A percentile compares a stretch with the other conserved stretches of the same genome.
Conservation (phyloP, 2,797 vertebrate genomes). For the Pseudotriccus pelzelni region DNA sequence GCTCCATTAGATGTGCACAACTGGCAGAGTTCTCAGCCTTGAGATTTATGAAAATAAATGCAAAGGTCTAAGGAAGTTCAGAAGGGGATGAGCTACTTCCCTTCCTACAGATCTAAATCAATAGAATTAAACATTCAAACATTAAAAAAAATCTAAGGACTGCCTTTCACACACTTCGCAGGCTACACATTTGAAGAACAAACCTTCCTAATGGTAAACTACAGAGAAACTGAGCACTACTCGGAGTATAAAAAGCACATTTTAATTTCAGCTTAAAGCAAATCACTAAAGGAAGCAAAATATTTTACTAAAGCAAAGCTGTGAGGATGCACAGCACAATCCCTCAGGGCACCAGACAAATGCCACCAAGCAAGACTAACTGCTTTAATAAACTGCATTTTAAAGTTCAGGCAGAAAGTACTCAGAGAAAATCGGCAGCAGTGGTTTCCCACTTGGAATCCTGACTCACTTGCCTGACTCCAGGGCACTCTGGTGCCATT, state of each 20-base stretch:
- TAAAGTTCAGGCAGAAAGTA: neutral
- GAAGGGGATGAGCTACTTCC: neutral
- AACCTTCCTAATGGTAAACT: neutral
- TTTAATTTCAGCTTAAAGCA: neutral
- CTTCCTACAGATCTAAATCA: neutral
- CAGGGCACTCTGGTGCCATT: neutral
- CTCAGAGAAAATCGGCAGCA: neutral
- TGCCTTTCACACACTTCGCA: neutral
- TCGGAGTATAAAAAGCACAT: neutral
- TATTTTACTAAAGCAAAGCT: neutral
- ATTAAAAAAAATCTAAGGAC: neutral
- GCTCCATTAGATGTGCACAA: neutral
- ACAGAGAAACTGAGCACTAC: neutral
- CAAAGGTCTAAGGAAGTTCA: neutral
- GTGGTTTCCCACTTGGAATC: neutral
- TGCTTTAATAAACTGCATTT: neutral
- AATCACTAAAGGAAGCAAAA: neutral
- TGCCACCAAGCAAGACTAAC: neutral
- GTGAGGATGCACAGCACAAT: neutral
- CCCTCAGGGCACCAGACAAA: neutral
- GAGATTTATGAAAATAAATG: neutral
- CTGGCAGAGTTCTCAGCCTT: neutral
- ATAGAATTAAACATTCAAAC: neutral
- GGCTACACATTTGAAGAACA: neutral
- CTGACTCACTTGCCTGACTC: neutral